These are phyloP conservation scores for Coreoperca whiteheadi DNA, from an alignment of 2,113 vertebrate genomes.

Conservation along the genomic window DNA sequence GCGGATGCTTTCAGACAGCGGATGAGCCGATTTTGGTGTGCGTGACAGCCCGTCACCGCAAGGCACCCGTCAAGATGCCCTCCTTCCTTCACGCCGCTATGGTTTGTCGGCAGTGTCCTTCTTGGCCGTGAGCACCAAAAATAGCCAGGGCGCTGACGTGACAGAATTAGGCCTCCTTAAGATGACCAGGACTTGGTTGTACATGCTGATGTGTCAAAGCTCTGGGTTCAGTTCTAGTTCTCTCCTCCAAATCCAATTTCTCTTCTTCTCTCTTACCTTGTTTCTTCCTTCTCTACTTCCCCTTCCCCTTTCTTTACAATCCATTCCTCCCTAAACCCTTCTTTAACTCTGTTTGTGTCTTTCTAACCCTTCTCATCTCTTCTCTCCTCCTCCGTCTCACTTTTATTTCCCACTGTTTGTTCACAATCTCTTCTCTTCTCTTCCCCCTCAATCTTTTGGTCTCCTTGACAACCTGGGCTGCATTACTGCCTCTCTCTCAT, in stretches of 20 bases:
- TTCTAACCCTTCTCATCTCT: not conserved
- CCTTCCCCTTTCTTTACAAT: not conserved
- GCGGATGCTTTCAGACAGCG: constrained; percentile 6
- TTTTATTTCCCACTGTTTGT: constrained; percentile 47
- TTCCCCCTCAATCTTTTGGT: constrained; percentile 51
- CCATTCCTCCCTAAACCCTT: not conserved
- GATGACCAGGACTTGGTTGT: constrained; percentile 52
- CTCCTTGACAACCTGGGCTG: constrained; percentile 77
- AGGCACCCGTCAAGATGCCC: constrained; percentile 20
- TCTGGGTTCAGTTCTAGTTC: not conserved
- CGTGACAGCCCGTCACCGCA: constrained; percentile 16
- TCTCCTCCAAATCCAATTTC: not conserved
- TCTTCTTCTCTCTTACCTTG: not conserved
- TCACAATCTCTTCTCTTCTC: constrained; percentile 32
- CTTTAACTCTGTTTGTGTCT: constrained; percentile 1
- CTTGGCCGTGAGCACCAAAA: constrained; percentile 33
- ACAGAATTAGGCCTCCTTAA: constrained; percentile 48
- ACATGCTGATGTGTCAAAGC: constrained; percentile 16
- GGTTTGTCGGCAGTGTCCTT: constrained; percentile 1
- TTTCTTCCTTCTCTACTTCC: not conserved
- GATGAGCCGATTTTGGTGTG: not conserved
- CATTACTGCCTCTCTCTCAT: constrained; percentile 65
- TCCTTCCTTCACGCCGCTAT: not conserved
- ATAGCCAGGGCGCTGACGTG: constrained; percentile 48
- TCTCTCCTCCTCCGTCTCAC: constrained; percentile 11